Percentiles rank a stretch among this genome's conserved stretches.
These are phyloP conservation scores for Chlorospingus semifuscus DNA, from an alignment of 2,797 vertebrate genomes.

Conservation along the genomic window DNA sequence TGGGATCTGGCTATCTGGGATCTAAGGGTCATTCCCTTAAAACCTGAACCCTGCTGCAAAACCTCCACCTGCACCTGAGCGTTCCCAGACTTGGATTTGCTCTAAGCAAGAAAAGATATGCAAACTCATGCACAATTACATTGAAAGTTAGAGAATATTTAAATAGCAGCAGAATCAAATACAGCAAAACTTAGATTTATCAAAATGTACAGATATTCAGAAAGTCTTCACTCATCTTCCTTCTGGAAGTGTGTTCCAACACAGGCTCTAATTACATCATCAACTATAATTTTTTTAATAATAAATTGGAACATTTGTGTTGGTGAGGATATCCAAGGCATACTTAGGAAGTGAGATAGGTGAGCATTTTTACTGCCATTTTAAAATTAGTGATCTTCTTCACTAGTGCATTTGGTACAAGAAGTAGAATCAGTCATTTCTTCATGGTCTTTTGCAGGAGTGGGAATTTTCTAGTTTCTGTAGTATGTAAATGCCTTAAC, in stretches of 20 bases:
- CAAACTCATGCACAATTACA: not conserved
- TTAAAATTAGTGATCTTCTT: not conserved
- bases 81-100: not conserved
- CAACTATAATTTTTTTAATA: rapidly evolving
- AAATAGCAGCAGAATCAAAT: not conserved
- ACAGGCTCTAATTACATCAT: not conserved
- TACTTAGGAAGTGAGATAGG: not conserved
- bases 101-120: not conserved
- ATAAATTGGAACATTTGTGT: not conserved
- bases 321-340: not conserved
- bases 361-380: not conserved
- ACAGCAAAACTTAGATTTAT: not conserved
- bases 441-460: not conserved
- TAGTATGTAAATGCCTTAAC: not conserved
- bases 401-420: not conserved
- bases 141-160: not conserved
- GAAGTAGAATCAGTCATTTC: not conserved
- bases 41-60: not conserved
- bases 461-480: not conserved
- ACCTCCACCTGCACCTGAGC: not conserved
- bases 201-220: not conserved
- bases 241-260: not conserved
- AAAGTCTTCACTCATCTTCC: not conserved
- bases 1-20: not conserved
- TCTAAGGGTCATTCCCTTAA: not conserved